Evolutionary conservation across 2,113 vertebrate species (phyloP).

Genomic region (Genyomyrus donnyi): DNA sequence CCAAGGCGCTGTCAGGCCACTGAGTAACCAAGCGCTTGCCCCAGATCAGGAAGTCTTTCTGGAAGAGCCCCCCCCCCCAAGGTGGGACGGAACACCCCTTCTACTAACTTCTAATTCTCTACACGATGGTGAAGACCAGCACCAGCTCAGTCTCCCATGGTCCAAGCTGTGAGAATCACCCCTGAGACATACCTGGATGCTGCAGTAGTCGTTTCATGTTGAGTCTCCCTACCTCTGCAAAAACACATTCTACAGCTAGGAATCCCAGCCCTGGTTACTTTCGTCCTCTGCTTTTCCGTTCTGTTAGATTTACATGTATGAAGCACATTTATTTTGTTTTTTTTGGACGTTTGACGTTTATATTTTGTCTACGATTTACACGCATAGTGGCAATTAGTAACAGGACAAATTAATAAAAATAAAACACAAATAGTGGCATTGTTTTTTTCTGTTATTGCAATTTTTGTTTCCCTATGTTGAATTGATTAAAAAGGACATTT

Average conservation of each 20-base stretch:
- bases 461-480: background rate
- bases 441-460: background rate
- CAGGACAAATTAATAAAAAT: background rate
- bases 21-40: background rate
- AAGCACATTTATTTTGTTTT: background rate
- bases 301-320: background rate
- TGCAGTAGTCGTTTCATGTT: background rate
- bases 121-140: background rate
- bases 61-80: background rate
- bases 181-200: background rate
- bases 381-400: background rate
- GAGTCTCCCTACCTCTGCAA: constrained; percentile 4
- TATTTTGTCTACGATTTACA: background rate
- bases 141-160: background rate
- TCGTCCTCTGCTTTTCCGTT: background rate
- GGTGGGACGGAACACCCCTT: background rate
- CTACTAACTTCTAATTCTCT: background rate
- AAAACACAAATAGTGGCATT: background rate
- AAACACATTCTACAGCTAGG: background rate
- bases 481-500: constrained; percentile 7
- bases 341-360: no score
- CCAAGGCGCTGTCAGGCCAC: background rate
- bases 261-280: background rate
- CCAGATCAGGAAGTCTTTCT: background rate
- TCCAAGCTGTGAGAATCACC: background rate